Percentiles rank a stretch among this genome's conserved stretches.
Evolutionary conservation across 2,113 vertebrate genomes (phyloP).

Genomic region (Thomomys bottae): DNA sequence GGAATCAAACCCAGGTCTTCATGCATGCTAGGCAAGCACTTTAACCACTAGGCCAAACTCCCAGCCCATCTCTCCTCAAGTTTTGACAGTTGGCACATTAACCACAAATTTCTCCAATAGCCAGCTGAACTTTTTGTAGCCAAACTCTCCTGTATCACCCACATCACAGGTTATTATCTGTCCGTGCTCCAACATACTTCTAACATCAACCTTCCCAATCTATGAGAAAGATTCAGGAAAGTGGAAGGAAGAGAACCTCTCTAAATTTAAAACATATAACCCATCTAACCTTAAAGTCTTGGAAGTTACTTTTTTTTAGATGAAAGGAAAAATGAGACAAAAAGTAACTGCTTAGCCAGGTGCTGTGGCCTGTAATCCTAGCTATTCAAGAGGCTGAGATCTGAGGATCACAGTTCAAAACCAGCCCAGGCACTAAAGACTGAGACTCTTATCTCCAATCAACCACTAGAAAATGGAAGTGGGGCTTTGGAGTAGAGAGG

Average conservation of each 20-base stretch:
- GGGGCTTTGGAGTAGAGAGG: too few species aligned
- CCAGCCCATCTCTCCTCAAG: too few species aligned
- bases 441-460: too few species aligned
- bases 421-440: too few species aligned
- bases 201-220: conserved; percentile 32
- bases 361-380: too few species aligned
- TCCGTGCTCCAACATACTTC: neutral
- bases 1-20: too few species aligned
- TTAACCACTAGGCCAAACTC: too few species aligned
- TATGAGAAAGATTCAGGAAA: neutral
- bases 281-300: conserved; percentile 50
- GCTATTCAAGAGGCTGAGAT: too few species aligned
- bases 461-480: too few species aligned
- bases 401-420: too few species aligned
- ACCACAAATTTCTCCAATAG: conserved; percentile 45
- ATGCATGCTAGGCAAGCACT: too few species aligned
- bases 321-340: conserved; percentile 36
- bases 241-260: neutral
- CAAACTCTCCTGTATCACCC: conserved; percentile 30
- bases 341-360: conserved; percentile 47
- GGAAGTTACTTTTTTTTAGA: neutral
- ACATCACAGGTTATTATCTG: conserved; percentile 48
- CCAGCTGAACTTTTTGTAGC: neutral
- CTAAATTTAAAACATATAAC: conserved; percentile 57
- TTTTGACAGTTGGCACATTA: conserved; percentile 39